A percentile compares a stretch with the other conserved stretches of the same genome.
These are phyloP conservation scores for Alcis repandata DNA, from an alignment of 2,888 invertebrate species.

Conservation along the genomic window DNA sequence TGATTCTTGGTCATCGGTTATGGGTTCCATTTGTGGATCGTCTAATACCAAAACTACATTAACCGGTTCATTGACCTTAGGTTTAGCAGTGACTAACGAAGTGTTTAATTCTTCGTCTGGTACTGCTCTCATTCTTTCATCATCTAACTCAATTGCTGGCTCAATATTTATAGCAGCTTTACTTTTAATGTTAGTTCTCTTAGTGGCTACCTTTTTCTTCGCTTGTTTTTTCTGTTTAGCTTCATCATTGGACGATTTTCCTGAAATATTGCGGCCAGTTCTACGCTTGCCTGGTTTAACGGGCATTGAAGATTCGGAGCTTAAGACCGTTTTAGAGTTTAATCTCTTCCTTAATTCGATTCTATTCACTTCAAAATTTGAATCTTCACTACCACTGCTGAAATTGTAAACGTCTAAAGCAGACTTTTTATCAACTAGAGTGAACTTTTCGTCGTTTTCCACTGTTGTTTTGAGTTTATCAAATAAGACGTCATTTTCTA, in stretches of 20 bases:
- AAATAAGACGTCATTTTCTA: conserved; percentile 65
- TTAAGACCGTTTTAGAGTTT: conserved; percentile 52
- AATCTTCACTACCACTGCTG: conserved; percentile 75
- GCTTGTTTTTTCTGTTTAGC: conserved; percentile 43
- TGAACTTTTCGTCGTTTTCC: conserved; percentile 58
- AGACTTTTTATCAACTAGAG: conserved; percentile 54
- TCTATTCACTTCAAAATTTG: conserved; percentile 65
- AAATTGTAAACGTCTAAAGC: conserved; percentile 67
- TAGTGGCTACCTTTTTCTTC: conserved; percentile 45
- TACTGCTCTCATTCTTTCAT: conserved; percentile 69
- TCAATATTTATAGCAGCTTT: conserved; percentile 34
- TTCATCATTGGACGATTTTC: conserved; percentile 52
- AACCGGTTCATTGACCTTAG: conserved; percentile 22
- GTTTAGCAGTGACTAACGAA: conserved; percentile 58
- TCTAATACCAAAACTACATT: conserved; percentile 50
- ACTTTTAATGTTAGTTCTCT: conserved; percentile 29
- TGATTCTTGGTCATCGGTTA: conserved; percentile 46
- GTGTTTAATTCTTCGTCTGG: conserved; percentile 60
- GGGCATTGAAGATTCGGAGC: conserved; percentile 51
- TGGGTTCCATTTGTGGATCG: conserved; percentile 61
- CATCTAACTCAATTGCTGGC: conserved; percentile 53
- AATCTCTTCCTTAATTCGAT: conserved; percentile 53
- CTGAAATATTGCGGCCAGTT: conserved; percentile 49
- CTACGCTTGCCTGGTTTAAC: conserved; percentile 45
- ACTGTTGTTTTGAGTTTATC: conserved; percentile 65